Evolutionary conservation across 2,888 invertebrate genomes (phyloP).

Genomic region (Criorhina ranunculi): DNA sequence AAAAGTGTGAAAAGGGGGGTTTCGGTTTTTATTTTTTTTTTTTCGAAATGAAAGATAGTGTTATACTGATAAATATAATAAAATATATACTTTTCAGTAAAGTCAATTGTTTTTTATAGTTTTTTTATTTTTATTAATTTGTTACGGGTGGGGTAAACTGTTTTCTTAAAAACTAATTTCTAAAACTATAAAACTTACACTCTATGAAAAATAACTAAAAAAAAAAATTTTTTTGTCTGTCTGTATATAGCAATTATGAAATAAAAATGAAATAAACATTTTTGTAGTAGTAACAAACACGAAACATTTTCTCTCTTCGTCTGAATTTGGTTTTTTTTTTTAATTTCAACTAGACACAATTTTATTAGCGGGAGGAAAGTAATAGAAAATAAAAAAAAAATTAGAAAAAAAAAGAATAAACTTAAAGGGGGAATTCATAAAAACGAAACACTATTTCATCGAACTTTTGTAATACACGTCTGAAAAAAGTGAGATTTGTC

Average conservation of each 20-base stretch:
- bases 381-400: slow-evolving; percentile 26
- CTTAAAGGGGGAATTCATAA: slow-evolving; percentile 54
- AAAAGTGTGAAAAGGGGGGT: neutral
- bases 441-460: slow-evolving; percentile 56
- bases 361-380: slow-evolving; percentile 2
- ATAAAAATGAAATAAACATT: slow-evolving; percentile 52
- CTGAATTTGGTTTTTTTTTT: slow-evolving; percentile 50
- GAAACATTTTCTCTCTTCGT: slow-evolving; percentile 56
- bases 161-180: slow-evolving; percentile 66
- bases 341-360: slow-evolving; percentile 45
- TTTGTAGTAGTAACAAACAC: slow-evolving; percentile 62
- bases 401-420: slow-evolving; percentile 21
- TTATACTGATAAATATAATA: slow-evolving; percentile 66
- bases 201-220: slow-evolving; percentile 63
- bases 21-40: slow-evolving; percentile 5
- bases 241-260: slow-evolving; percentile 61
- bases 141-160: slow-evolving; percentile 62
- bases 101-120: slow-evolving; percentile 51
- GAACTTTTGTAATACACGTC: slow-evolving; percentile 31
- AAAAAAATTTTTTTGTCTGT: slow-evolving; percentile 58
- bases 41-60: slow-evolving; percentile 40
- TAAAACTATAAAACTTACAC: slow-evolving; percentile 74
- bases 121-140: slow-evolving; percentile 38
- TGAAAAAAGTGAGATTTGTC: slow-evolving; percentile 25
- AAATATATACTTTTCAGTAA: slow-evolving; percentile 70